These are phyloP conservation scores for Condylostylus longicornis DNA, from an alignment of 1,140 invertebrate species.

Conservation along the genomic window DNA sequence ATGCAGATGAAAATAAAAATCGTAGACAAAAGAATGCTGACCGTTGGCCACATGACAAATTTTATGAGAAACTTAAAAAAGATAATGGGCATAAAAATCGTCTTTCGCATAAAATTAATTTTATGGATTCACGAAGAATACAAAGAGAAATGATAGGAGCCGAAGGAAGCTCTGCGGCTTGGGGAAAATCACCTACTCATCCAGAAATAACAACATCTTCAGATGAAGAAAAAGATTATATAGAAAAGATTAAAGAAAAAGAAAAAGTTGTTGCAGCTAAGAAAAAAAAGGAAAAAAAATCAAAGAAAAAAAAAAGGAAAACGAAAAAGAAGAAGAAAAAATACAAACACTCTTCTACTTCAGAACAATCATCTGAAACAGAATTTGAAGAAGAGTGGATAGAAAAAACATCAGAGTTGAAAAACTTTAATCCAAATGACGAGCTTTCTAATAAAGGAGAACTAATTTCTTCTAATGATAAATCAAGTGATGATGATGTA, in stretches of 20 bases:
- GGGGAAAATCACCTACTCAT: conserved; percentile 53
- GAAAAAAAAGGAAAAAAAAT: conserved; percentile 36
- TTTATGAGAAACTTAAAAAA: conserved; percentile 14
- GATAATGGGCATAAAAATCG: not conserved
- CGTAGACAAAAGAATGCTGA: conserved; percentile 17
- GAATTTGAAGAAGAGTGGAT: conserved; percentile 43
- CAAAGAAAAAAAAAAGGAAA: conserved; percentile 35
- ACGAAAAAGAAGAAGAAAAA: conserved; percentile 40
- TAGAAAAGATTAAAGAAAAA: conserved; percentile 22
- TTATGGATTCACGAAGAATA: conserved; percentile 46
- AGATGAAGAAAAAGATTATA: conserved; percentile 10
- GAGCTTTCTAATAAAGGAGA: conserved; percentile 9
- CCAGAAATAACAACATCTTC: conserved; percentile 38
- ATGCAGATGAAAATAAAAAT: too few relatives aligned
- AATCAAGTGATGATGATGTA: conserved; percentile 45
- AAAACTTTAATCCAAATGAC: conserved; percentile 15
- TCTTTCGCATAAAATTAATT: conserved; percentile 40
- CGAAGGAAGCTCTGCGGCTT: conserved; percentile 47
- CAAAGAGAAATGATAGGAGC: conserved; percentile 57
- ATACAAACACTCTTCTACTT: conserved; percentile 34
- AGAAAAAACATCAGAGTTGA: conserved; percentile 42
- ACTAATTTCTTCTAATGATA: conserved; percentile 23
- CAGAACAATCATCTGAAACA: conserved; percentile 14
- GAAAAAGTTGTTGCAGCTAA: conserved; percentile 36
- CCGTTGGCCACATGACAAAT: conserved; percentile 33